Evolutionary conservation across 2,797 vertebrate species (phyloP).

Genomic region (Atherinosoma microstoma): DNA sequence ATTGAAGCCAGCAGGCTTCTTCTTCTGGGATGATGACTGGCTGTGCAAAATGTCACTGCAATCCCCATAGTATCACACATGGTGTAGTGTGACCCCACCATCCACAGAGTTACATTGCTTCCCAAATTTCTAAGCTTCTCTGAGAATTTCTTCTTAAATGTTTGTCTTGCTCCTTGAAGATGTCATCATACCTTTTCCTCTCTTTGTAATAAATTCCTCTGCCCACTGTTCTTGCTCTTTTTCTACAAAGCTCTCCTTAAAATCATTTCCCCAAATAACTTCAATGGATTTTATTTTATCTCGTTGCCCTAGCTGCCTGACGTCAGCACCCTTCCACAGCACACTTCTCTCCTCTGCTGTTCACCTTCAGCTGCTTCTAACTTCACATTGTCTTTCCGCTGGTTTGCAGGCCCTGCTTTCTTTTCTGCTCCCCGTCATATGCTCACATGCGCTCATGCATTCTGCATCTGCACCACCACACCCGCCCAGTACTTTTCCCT

Average conservation of each 20-base stretch:
- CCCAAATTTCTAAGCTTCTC: neutral
- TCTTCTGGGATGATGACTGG: neutral
- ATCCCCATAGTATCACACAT: neutral
- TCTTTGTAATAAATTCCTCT: neutral
- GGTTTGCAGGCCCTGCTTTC: constrained; percentile 41
- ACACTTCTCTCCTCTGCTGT: constrained; percentile 48
- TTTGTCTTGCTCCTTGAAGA: neutral
- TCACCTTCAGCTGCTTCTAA: constrained; percentile 75
- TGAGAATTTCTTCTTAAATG: neutral
- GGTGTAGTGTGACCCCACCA: neutral
- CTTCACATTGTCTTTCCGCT: constrained; percentile 40
- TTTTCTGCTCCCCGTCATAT: constrained; percentile 41
- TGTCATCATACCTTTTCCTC: neutral
- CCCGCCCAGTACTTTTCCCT: constrained; percentile 83
- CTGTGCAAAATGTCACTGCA: neutral
- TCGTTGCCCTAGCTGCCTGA: constrained; percentile 40
- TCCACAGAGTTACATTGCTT: neutral
- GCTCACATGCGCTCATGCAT: constrained; percentile 65
- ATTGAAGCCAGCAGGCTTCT: neutral
- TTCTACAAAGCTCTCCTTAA: neutral
- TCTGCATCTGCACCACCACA: constrained; percentile 75
- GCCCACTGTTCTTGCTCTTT: neutral
- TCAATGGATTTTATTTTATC: constrained; percentile 18
- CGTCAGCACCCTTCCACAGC: constrained; percentile 51
- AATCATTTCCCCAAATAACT: constrained; percentile 9